A percentile compares a stretch with the other conserved stretches of the same genome.
Evolutionary conservation across 1,140 invertebrate genomes (phyloP).

Genomic region (Danaus melanippus): DNA sequence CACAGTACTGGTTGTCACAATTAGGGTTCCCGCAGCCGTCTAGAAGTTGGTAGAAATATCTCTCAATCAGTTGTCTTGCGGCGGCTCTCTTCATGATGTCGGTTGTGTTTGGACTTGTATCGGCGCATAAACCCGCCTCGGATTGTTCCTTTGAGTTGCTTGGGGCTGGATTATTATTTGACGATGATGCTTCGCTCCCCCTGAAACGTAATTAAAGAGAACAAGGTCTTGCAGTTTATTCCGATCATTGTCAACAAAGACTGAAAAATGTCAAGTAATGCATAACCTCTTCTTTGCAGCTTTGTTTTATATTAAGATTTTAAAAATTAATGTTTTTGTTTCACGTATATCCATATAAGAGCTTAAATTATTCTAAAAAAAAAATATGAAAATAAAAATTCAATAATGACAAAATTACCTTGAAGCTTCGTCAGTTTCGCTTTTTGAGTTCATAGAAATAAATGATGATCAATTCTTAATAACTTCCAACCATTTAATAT

Average conservation of each 20-base stretch:
- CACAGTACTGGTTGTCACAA: conserved; percentile 90
- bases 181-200: conserved; percentile 70
- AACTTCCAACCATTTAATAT: conserved; percentile 36
- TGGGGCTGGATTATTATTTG: conserved; percentile 53
- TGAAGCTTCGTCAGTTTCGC: conserved; percentile 72
- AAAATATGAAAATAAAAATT: conserved; percentile 20
- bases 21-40: conserved; percentile 90
- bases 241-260: conserved; percentile 19
- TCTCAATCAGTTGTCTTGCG: conserved; percentile 89
- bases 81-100: conserved; percentile 89
- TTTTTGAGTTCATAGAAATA: conserved; percentile 72
- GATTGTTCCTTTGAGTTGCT: conserved; percentile 39
- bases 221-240: conserved; percentile 2
- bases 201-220: conserved; percentile 26
- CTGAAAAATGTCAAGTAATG: conserved; percentile 65
- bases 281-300: conserved; percentile 31
- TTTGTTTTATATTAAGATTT: no score
- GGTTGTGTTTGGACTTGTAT: conserved; percentile 31
- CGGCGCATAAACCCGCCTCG: conserved; percentile 46
- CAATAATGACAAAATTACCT: conserved; percentile 52
- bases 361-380: not conserved
- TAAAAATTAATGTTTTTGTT: no score
- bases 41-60: conserved; percentile 92
- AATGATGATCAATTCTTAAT: conserved; percentile 40
- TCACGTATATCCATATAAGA: no score